These are phyloP conservation scores for Papilio polyxenes DNA, from an alignment of 1,140 invertebrate genomes.

Conservation along the genomic window DNA sequence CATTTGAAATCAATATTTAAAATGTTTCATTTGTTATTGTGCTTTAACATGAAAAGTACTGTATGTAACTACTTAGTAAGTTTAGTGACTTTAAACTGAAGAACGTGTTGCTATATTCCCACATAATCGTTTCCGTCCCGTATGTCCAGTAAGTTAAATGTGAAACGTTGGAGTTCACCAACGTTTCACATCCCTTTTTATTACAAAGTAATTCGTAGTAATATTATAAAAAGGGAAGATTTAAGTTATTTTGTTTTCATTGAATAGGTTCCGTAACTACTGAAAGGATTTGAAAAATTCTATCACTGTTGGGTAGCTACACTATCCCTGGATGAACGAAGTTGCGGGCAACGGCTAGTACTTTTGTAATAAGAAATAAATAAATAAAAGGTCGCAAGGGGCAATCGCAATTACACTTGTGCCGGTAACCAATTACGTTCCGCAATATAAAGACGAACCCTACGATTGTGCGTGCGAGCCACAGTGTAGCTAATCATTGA, in stretches of 20 bases:
- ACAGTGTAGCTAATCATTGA: slow-evolving; percentile 58
- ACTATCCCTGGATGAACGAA: too few species aligned
- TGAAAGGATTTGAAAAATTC: too few species aligned
- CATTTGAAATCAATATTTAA: slow-evolving; percentile 63
- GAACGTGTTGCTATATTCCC: not conserved
- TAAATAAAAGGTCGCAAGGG: slow-evolving; percentile 18
- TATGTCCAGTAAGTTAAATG: not conserved
- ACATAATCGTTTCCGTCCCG: too few species aligned
- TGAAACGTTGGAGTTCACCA: not conserved
- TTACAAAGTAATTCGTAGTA: not conserved
- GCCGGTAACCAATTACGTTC: slow-evolving; percentile 29
- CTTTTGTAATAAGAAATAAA: slow-evolving; percentile 19
- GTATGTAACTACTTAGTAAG: too few species aligned
- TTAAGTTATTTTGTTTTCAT: too few species aligned
- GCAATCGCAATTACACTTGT: slow-evolving; percentile 15
- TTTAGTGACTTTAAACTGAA: not conserved
- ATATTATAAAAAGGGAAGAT: too few species aligned
- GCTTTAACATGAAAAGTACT: not conserved
- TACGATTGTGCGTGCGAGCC: slow-evolving; percentile 30
- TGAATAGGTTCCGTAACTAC: too few species aligned
- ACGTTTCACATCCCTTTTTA: too few species aligned
- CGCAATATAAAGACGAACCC: slow-evolving; percentile 40
- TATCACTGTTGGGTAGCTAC: too few species aligned
- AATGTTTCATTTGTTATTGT: slow-evolving; percentile 29
- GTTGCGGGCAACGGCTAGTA: too few species aligned